Base-by-base conservation (phyloP, 2,888 invertebrate species). In the Trachelus tabidus region DNA sequence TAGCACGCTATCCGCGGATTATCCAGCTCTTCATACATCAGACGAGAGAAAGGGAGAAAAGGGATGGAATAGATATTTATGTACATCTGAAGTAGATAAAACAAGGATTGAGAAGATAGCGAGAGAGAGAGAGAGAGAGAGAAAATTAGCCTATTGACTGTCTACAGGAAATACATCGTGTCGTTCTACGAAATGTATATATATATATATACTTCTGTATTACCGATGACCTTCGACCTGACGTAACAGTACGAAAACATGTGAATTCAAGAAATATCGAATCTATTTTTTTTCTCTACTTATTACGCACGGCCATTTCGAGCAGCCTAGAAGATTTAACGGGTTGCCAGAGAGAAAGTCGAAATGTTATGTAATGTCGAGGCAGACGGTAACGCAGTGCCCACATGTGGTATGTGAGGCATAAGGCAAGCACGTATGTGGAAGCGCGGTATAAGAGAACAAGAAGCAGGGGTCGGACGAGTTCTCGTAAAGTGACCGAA, bases 1-100 rank as follows among this genome's bases (percentile, higher is more conserved):
- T 89, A 89, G 87, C 88, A 86, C 87, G 83, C 86, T 87, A 88
- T 88, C 84, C 86, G 79, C 75, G 87, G 88, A 89, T 89, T 89
- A 89, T 88, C 88, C 83, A 82, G 83, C 83, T 87, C 85, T 84
- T 83, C 82, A 80, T 83, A 83, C 83, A 83, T 83, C 83, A 83
- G 79, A 75, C 78, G 77, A 77, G 78, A 73, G 73, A 31, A 30
- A 34, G 11, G 74, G 11, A 34, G 56, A 0, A 23, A 23, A 23
- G 23, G 56, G 23, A 56, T 56, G 56, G 56, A 56, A 56, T 56
- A 56, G 56, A 56, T 56, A 56, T 56, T 56, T 56, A 56, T 56
- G 15, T 56, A 23, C 56, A 56, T 56, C 56, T 9, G 23, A 56
- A 56, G 56, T 56, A 56, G 56, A 56, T 56, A 56, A 56, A 23